Evolutionary conservation across 2,888 invertebrate species (phyloP), one percentile per base, ranked within the genome.

Genomic region (Branchipolynoe longqiensis): DNA sequence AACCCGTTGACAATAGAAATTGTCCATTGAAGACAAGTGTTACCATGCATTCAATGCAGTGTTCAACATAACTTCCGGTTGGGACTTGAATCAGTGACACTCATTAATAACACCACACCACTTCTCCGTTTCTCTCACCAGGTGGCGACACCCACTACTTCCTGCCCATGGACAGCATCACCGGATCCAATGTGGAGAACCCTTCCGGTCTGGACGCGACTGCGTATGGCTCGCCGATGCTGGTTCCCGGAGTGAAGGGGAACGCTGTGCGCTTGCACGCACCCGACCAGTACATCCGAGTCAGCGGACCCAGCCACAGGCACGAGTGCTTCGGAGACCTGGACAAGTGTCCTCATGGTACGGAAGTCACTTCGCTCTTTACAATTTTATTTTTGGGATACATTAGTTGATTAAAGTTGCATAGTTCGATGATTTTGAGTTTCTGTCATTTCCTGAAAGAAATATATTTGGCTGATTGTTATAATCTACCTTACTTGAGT

Each of bases 241-340:
- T 90, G 31, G 89, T 90, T 4, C 87, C 83, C 0, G 93, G 92
- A 4, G 91, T 92, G 18, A 78, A 87, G n/a, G 88, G 89, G n/a
- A 90, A 90, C 18, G 92, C 92, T n/a, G 87, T 93, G 12, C 85
- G 87, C 31, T 86, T 93, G 33, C 89, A 92, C 58, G 90, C 91
- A 1, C 84, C 88, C 8, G 78, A 87, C 0, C 90, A 91, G 84
- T 91, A 89, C 83, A 85, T 93, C 38, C 89, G 89, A 84, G 92
- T 93, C 64, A 90, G 90, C 41, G 93, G 93, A 12, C 91, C 91
- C 4, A 90, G 91, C 28, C 93, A 93, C 83, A 87, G 92, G 64
- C 85, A 88, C 58, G 93, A 93, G 88, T 93, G 93, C 86, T 91
- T 93, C 83, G 93, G 93, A 18, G 92, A 93, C 87, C 90, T 93